Conservation (phyloP, 2,888 invertebrate species). For the Acleris cristana region DNA sequence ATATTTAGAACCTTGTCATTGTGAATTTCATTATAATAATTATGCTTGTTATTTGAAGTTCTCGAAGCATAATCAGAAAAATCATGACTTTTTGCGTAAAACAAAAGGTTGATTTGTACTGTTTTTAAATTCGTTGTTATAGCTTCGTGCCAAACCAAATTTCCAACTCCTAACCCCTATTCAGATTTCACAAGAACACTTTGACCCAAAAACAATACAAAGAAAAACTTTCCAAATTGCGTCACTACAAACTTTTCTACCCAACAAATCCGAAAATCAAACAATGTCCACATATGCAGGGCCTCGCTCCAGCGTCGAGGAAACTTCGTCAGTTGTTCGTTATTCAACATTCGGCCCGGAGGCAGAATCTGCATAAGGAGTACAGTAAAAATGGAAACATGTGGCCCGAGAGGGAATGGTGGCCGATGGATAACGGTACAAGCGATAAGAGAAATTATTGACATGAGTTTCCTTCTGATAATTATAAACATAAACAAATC, state of each 20-base stretch:
- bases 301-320: background rate
- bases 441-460: background rate
- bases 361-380: conserved; percentile 15
- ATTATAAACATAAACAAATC: background rate
- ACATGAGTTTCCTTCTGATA: background rate
- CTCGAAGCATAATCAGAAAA: no score
- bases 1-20: no score
- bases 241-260: background rate
- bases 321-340: conserved; percentile 12
- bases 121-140: no score
- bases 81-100: no score
- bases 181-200: no score
- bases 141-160: no score
- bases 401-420: background rate
- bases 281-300: background rate
- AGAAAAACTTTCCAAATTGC: conserved; percentile 1
- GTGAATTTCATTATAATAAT: no score
- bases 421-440: background rate
- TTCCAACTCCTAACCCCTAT: no score
- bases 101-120: no score
- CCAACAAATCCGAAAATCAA: conserved; percentile 3
- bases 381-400: conserved; percentile 17
- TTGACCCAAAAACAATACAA: no score
- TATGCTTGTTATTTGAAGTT: no score
- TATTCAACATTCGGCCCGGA: conserved; percentile 4